phyloP scores from a whole-genome alignment of 2,113 vertebrate species.

The Ceyx melanurus region DNA sequence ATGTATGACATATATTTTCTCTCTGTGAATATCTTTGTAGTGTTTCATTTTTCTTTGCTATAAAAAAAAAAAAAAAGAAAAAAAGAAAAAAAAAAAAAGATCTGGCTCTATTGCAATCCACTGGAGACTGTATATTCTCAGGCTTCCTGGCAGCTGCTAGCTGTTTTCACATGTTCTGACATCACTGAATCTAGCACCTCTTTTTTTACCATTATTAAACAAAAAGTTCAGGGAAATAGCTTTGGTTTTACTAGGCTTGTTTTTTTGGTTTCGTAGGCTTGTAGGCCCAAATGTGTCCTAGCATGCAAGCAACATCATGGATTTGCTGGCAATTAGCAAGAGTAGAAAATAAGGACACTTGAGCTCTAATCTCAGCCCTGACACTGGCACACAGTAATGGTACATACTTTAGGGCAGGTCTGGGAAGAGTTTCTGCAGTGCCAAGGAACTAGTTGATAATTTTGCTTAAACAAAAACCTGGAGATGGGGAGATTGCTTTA shows the following conservation, averaged over 20 bases:
- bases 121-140: conserved; percentile 13
- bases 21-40: conserved; percentile 39
- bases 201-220: background rate
- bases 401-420: background rate
- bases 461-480: background rate
- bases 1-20: conserved; percentile 68
- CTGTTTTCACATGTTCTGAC: conserved; percentile 45
- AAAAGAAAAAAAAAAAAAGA: background rate
- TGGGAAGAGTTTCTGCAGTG: background rate
- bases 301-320: background rate
- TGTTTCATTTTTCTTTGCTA: conserved; percentile 66
- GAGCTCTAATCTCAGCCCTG: background rate
- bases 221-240: background rate
- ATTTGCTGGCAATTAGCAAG: background rate
- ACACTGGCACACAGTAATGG: background rate
- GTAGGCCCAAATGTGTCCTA: background rate
- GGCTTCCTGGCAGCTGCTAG: conserved; percentile 24
- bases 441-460: background rate
- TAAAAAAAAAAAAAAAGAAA: conserved; percentile 22
- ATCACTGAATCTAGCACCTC: background rate
- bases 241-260: background rate
- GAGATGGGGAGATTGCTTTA: background rate
- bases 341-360: background rate
- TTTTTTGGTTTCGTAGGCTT: background rate
- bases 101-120: conserved; percentile 27